Evolutionary conservation across 2,113 vertebrate species (phyloP), one percentile per base, ranked within the genome.

Genomic region (Mohoua ochrocephala): DNA sequence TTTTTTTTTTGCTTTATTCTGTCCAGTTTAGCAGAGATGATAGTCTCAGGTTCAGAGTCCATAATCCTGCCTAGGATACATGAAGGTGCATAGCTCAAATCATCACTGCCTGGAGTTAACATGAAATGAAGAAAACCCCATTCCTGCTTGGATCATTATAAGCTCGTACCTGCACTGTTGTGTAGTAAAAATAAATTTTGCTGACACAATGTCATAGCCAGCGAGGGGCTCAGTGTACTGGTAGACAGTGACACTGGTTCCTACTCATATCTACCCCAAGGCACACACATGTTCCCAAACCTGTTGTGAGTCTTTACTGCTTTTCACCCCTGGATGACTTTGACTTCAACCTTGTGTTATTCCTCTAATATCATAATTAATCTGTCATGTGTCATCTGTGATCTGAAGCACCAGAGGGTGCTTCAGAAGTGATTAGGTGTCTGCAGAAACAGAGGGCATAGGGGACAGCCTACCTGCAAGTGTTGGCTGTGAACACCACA

Each of bases 321-420:
- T 76, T 23, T 35, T 85, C 39, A n/a, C 50, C 75, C 74, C 31
- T 78, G 8, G 1, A 30, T 47, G 42, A 75, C 85, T 95, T 95
- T 95, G 74, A 82, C 84, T 96, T 91, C 87, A 95, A 31, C 86
- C 57, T 88, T 83, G 95, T 76, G 60, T 87, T 94, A 90, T 83
- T 91, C 76, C 81, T 91, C 50, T 78, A 87, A 60, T 87, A 35
- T 6, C 47, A 9, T 83, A 84, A 77, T 96, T 89, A 82, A 78
- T 75, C 61, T 64, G 64, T 28, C 63, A 53, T 20, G 53, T 91
- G 87, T 93, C 93, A 63, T 95, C 80, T 73, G 67, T 49, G 52
- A 61, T 89, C 91, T 65, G 23, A 77, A 82, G 73, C n/a, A 77
- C 93, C 87, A 95, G 76, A 49, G 53, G 68, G 28, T 16, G 12